A percentile compares a stretch with the other conserved stretches of the same genome.
Evolutionary conservation across 2,797 vertebrate species (phyloP).

Genomic region (Harpagifer antarcticus): DNA sequence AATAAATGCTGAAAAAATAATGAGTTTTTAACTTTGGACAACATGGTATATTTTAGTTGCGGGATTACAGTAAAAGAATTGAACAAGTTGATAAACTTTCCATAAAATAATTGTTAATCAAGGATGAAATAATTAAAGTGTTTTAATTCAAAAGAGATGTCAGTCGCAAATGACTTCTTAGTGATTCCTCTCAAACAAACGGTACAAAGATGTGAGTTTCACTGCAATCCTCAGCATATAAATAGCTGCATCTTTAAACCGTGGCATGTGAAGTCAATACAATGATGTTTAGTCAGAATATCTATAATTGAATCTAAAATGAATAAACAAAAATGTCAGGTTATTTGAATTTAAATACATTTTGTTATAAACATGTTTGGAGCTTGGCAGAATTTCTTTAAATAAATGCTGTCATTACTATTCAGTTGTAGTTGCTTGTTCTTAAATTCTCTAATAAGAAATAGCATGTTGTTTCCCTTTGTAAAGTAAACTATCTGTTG

Average conservation of each 20-base stretch:
- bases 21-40: no score
- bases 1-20: conserved; percentile 14
- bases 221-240: not conserved
- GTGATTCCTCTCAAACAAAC: not conserved
- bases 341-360: no score
- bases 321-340: no score
- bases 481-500: not conserved
- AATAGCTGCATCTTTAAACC: not conserved
- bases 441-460: not conserved
- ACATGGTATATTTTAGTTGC: no score
- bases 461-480: not conserved
- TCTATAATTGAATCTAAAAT: no score
- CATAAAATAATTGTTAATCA: not conserved
- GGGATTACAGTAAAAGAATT: not conserved
- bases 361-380: not conserved
- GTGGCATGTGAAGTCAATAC: not conserved
- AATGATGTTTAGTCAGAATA: not conserved
- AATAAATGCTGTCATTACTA: not conserved
- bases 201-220: not conserved
- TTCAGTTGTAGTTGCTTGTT: not conserved
- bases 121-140: not conserved
- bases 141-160: not conserved
- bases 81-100: not conserved
- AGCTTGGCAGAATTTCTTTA: not conserved
- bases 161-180: not conserved